These are phyloP conservation scores for Gallirallus australis DNA, from an alignment of 2,797 vertebrate species.

Conservation along the genomic window DNA sequence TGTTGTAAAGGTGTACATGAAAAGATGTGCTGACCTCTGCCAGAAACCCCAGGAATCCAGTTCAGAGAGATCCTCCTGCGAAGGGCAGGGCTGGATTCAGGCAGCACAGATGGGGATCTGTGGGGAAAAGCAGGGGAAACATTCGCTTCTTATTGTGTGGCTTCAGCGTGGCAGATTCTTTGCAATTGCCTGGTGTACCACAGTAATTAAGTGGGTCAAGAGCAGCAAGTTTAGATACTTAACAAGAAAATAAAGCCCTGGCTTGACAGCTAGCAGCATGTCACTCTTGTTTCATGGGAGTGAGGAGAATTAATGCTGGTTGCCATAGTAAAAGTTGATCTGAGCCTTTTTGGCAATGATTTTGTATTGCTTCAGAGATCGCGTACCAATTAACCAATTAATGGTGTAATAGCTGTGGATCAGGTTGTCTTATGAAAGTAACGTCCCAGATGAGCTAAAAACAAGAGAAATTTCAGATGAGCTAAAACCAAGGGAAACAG, in stretches of 20 bases:
- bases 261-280: slow-evolving; percentile 42
- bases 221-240: slow-evolving; percentile 56
- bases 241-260: slow-evolving; percentile 65
- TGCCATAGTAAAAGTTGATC: slow-evolving; percentile 37
- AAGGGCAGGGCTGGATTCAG: slow-evolving; percentile 45
- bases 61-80: slow-evolving; percentile 62
- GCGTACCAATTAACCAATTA: slow-evolving; percentile 1
- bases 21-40: slow-evolving; percentile 72
- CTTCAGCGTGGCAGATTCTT: slow-evolving; percentile 59
- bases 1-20: slow-evolving; percentile 70
- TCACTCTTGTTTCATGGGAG: neutral
- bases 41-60: slow-evolving; percentile 73
- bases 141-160: slow-evolving; percentile 56
- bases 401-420: slow-evolving; percentile 29
- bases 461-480: neutral
- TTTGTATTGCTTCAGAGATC: slow-evolving; percentile 47
- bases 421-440: neutral
- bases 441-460: neutral
- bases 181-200: slow-evolving; percentile 65
- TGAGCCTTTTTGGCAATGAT: slow-evolving; percentile 44
- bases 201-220: slow-evolving; percentile 65
- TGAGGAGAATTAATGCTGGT: slow-evolving; percentile 39
- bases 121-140: slow-evolving; percentile 29
- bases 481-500: slow-evolving; percentile 1
- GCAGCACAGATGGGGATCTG: slow-evolving; percentile 54